These are phyloP conservation scores for Cotesia congregata DNA, from an alignment of 2,888 invertebrate species.

Conservation along the genomic window DNA sequence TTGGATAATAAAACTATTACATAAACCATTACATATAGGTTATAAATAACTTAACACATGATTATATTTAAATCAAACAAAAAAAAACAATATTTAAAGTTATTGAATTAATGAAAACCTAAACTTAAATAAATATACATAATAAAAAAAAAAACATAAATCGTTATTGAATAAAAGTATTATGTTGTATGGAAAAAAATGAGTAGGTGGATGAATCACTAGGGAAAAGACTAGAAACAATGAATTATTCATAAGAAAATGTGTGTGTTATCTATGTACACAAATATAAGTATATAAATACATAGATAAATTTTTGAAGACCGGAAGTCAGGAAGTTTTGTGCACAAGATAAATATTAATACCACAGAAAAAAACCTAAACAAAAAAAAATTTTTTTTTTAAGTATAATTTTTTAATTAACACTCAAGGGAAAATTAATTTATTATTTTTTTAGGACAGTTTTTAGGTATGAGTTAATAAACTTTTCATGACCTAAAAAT, in stretches of 20 bases:
- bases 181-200: background rate
- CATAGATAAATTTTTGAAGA: background rate
- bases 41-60: too few relatives aligned
- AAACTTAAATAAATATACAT: too few relatives aligned
- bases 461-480: too few relatives aligned
- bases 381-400: background rate
- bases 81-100: too few relatives aligned
- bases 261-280: background rate
- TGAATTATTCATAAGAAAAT: background rate
- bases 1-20: too few relatives aligned
- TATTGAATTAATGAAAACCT: too few relatives aligned
- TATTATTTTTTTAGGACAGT: too few relatives aligned
- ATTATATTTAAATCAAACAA: too few relatives aligned
- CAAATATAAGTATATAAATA: background rate
- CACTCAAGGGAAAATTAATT: too few relatives aligned
- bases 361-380: background rate
- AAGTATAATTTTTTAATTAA: too few relatives aligned
- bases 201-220: conserved; percentile 1
- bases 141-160: too few relatives aligned
- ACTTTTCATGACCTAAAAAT: background rate
- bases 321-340: background rate
- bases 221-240: background rate
- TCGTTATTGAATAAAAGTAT: background rate
- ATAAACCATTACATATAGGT: too few relatives aligned
- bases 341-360: background rate